Evolutionary conservation across 2,888 invertebrate species (phyloP), one percentile per base, ranked within the genome.

Genomic region (Onthophagus sagittarius): DNA sequence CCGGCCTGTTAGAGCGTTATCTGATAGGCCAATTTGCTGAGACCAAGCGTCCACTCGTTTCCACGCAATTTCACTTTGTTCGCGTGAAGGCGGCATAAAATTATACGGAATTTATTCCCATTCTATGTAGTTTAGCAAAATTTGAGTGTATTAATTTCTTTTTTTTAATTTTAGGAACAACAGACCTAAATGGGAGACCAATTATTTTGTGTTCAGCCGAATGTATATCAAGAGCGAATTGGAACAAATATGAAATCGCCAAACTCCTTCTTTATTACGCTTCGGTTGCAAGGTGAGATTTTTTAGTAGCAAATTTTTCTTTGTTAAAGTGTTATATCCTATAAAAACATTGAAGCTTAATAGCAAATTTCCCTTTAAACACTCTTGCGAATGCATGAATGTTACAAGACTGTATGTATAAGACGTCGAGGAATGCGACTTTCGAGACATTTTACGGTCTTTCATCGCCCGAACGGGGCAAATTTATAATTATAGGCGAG

Each of bases 261-360:
- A 89, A 91, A 78, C 87, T 92, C 77, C 85, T 93, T 77, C 87
- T 92, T 82, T 93, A 92, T 86, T 93, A 92, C 86, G 88, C 89
- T 78, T 89, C 92, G 77, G 88, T 93, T 81, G 90, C 91, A 79
- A 90, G 90, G 93, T 93, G 87, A 89, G 87, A 82, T 71, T 67
- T 9, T 15, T 13, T 63, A 53, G 4, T 53, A 53, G 2, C 7
- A 53, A 53, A 53, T n/a, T n/a, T n/a, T n/a, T n/a, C 39, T 4
- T 53, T 53, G 3, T 23, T 23, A 23, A 23, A 23, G 23, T 23
- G 23, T 2, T 2, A 23, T 23, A 23, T 23, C 23, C 23, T 15
- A 63, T 63, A 15, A 63, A 63, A 14, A 1, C 15, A 13, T 63
- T 63, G 63, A 13, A 15, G 1, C 11, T 63, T 0, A 15, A 63